These are phyloP conservation scores for Poeciliopsis presidionis DNA, from an alignment of 2,797 vertebrate genomes.

Conservation along the genomic window DNA sequence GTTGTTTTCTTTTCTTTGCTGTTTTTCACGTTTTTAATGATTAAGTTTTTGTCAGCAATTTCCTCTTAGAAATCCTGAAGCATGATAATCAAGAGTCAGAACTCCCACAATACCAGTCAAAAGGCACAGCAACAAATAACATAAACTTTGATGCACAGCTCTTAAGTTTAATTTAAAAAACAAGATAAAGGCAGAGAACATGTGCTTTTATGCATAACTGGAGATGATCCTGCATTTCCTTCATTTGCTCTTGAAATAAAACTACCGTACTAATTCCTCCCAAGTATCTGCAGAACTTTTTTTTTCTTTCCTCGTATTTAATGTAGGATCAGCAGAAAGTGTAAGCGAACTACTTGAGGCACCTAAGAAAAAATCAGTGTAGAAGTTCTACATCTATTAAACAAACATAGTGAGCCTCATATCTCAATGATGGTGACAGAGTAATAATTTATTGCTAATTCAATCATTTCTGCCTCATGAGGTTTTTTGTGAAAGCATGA, in stretches of 20 bases:
- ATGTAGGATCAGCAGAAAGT: not conserved
- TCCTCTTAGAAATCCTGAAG: not conserved
- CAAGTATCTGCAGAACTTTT: not conserved
- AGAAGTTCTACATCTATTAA: not conserved
- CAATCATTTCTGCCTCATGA: not conserved
- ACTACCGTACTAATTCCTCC: not conserved
- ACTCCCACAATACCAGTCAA: not conserved
- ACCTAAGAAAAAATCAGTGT: not conserved
- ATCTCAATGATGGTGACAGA: not conserved
- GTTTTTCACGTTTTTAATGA: not conserved
- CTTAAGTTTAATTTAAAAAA: not conserved
- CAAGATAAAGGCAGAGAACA: not conserved
- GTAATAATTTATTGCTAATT: not conserved
- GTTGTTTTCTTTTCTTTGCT: not conserved
- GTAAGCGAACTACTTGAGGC: not conserved
- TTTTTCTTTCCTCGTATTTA: not conserved
- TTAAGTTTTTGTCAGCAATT: conserved; percentile 3
- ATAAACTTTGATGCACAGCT: not conserved
- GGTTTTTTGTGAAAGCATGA: not conserved
- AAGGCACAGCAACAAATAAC: not conserved
- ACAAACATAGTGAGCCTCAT: not conserved
- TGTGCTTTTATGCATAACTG: not conserved
- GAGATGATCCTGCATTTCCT: not conserved
- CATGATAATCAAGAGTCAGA: not conserved
- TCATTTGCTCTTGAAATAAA: not conserved